These are phyloP conservation scores for Drosophila mauritiana DNA, from an alignment of 1,140 invertebrate genomes.

Conservation along the genomic window DNA sequence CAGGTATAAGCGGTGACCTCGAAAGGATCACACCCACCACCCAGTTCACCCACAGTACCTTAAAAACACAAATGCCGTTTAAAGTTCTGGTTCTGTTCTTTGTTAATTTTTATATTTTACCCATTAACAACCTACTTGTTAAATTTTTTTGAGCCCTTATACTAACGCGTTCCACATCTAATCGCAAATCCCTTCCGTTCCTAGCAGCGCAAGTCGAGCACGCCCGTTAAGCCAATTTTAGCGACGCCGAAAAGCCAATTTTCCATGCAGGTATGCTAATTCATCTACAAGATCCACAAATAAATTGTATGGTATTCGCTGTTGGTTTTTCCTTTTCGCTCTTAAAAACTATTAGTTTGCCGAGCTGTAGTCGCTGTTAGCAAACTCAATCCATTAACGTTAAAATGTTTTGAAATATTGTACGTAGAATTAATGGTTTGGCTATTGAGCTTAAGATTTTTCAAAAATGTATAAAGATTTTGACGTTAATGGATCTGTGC, in stretches of 20 bases:
- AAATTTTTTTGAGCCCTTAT: slow-evolving; percentile 30
- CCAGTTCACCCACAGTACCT: slow-evolving; percentile 15
- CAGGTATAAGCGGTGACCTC: slow-evolving; percentile 76
- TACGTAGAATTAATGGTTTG: not conserved
- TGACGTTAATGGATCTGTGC: slow-evolving; percentile 18
- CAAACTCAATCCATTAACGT: slow-evolving; percentile 1
- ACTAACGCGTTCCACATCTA: slow-evolving; percentile 70
- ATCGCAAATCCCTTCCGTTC: slow-evolving; percentile 47
- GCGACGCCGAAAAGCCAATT: slow-evolving; percentile 81
- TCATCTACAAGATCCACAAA: slow-evolving; percentile 17
- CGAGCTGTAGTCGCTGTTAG: slow-evolving; percentile 38
- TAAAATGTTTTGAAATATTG: not conserved
- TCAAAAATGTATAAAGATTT: not conserved
- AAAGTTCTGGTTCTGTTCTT: slow-evolving; percentile 34
- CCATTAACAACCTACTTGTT: slow-evolving; percentile 36
- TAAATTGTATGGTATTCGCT: slow-evolving; percentile 51
- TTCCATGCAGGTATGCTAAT: slow-evolving; percentile 84
- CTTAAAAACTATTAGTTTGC: not conserved
- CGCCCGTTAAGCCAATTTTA: slow-evolving; percentile 72
- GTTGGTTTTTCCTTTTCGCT: slow-evolving; percentile 51
- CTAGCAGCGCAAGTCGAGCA: slow-evolving; percentile 81
- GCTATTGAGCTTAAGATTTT: not conserved
- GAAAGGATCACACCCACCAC: not conserved
- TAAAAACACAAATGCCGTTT: slow-evolving; percentile 38
- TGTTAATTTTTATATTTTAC: slow-evolving; percentile 16